phyloP scores from a whole-genome alignment of 2,113 vertebrate genomes.

The Phrynosoma platyrhinos region DNA sequence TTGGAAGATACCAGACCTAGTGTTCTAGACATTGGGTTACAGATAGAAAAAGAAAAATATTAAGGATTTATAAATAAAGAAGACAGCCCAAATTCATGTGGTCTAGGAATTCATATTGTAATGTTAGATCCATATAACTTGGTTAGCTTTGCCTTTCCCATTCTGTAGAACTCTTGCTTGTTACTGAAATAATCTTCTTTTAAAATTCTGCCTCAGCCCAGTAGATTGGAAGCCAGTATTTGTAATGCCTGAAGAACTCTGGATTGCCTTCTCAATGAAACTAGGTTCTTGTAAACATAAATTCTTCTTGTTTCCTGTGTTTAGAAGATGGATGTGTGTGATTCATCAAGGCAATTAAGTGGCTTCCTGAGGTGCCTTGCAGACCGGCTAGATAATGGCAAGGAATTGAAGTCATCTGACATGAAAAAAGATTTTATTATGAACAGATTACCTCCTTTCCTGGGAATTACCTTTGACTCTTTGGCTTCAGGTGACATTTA shows the following conservation, averaged over 20 bases:
- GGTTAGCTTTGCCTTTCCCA: not conserved
- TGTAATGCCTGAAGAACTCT: not conserved
- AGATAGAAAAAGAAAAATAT: not conserved
- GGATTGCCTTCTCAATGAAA: not conserved
- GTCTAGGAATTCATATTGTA: not conserved
- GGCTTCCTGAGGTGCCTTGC: constrained; percentile 81
- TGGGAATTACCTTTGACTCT: constrained; percentile 57
- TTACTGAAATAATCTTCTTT: not conserved
- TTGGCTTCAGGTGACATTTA: constrained; percentile 74
- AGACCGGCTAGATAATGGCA: constrained; percentile 76
- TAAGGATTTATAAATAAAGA: not conserved
- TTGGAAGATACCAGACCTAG: not conserved
- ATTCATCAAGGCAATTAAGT: constrained; percentile 68
- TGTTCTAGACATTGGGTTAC: too few species aligned
- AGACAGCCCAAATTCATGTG: not conserved
- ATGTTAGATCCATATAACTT: not conserved
- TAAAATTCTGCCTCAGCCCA: not conserved
- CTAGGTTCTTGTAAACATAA: constrained; percentile 1
- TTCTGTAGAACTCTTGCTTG: not conserved
- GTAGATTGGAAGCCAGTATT: not conserved
- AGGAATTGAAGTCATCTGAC: constrained; percentile 77
- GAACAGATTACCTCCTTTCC: constrained; percentile 84
- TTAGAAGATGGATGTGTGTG: constrained; percentile 72
- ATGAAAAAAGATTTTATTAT: constrained; percentile 91
- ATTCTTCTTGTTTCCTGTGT: constrained; percentile 48